phyloP scores from a whole-genome alignment of 2,113 vertebrate genomes.

The Vidua chalybeata region DNA sequence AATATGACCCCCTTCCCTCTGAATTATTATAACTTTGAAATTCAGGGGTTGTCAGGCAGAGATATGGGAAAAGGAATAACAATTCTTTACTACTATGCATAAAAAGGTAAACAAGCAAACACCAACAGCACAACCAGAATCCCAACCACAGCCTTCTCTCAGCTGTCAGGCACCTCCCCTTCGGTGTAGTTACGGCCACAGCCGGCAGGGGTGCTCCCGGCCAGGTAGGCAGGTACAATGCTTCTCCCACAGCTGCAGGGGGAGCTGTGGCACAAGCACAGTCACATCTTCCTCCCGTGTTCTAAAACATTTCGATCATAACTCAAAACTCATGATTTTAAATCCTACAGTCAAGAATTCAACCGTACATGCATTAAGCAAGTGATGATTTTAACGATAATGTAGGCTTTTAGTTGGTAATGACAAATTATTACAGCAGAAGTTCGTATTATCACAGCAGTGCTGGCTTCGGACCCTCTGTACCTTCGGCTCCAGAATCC shows the following conservation, averaged over 20 bases:
- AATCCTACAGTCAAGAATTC: neutral
- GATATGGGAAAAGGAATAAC: neutral
- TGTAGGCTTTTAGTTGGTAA: neutral
- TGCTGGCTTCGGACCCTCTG: neutral
- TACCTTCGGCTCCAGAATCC: neutral
- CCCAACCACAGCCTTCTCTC: accelerated
- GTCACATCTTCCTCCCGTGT: accelerated
- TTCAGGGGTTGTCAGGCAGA: neutral
- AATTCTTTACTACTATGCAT: neutral
- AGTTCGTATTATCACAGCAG: neutral
- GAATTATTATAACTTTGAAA: neutral
- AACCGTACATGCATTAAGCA: neutral
- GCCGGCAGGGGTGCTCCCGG: neutral
- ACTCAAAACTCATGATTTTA: neutral
- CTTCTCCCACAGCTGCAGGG: neutral
- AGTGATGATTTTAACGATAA: neutral
- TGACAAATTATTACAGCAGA: neutral
- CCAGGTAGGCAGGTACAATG: accelerated
- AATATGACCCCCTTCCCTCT: neutral
- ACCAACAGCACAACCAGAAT: too few relatives aligned
- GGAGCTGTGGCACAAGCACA: accelerated
- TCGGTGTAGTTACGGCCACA: accelerated
- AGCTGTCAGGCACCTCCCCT: accelerated
- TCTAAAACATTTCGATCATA: neutral
- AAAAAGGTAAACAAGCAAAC: neutral